Percentiles rank a stretch among this genome's conserved stretches.
phyloP scores from a whole-genome alignment of 2,113 vertebrate species.

The Steatornis caripensis region DNA sequence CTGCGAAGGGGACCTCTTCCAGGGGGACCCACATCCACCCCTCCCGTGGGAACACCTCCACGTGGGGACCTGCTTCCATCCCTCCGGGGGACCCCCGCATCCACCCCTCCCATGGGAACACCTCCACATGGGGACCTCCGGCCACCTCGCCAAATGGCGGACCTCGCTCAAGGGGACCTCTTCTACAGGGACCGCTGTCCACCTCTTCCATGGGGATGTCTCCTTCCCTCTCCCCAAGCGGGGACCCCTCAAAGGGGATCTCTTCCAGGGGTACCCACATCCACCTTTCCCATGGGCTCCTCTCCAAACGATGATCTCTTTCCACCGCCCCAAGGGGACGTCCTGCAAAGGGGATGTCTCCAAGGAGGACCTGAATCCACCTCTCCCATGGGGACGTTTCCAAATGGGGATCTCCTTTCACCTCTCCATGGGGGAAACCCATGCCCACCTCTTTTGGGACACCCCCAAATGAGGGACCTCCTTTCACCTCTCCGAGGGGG shows the following conservation, averaged over 20 bases:
- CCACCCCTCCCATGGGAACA: too few species aligned
- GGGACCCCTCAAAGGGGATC: not conserved
- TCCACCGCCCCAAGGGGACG: not conserved
- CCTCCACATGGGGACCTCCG: not conserved
- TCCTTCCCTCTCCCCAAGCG: not conserved
- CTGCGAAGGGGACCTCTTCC: not conserved
- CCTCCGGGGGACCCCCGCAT: too few species aligned
- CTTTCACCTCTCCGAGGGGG: not conserved
- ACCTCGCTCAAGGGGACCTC: not conserved
- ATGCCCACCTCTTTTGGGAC: not conserved
- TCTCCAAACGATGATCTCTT: not conserved
- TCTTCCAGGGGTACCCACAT: rapidly evolving
- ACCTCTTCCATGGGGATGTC: not conserved
- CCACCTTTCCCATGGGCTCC: not conserved
- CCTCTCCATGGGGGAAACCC: too few species aligned
- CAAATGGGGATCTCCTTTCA: not conserved
- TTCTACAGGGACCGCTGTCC: not conserved
- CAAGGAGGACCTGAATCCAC: not conserved
- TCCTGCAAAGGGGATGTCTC: not conserved
- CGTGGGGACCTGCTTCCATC: too few species aligned
- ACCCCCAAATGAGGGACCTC: not conserved
- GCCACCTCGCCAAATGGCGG: too few species aligned
- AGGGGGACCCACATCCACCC: not conserved
- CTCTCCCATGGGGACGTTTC: not conserved
- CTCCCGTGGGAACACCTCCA: too few species aligned